These are phyloP conservation scores for Intellagama lesueurii DNA, from an alignment of 2,797 vertebrate genomes.

Conservation along the genomic window DNA sequence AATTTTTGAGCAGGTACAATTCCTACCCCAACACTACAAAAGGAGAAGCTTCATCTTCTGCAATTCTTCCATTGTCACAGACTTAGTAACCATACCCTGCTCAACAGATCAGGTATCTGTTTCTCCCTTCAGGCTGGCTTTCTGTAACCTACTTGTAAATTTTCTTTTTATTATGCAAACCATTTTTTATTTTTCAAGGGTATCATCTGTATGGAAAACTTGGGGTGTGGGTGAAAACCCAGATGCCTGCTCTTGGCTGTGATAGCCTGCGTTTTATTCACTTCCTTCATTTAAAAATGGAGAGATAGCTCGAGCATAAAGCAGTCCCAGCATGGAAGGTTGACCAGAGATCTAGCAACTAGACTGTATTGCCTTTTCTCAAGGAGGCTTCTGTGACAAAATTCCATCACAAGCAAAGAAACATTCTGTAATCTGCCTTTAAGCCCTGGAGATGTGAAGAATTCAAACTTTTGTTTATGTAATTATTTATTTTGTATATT, in stretches of 20 bases:
- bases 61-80: not conserved
- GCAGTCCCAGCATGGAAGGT: not conserved
- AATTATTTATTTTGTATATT: constrained; percentile 33
- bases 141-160: not conserved
- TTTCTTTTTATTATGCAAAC: not conserved
- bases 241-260: not conserved
- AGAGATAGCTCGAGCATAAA: not conserved
- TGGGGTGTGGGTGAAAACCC: not conserved
- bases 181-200: not conserved
- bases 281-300: not conserved
- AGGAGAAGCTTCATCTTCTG: not conserved
- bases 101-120: not conserved
- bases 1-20: not conserved
- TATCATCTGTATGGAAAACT: not conserved
- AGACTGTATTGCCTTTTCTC: not conserved
- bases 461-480: not conserved
- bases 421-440: not conserved
- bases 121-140: not conserved
- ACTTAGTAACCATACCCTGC: not conserved
- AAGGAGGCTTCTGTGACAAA: not conserved
- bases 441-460: constrained; percentile 2
- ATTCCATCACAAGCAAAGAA: not conserved
- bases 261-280: not conserved
- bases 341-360: not conserved
- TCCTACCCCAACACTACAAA: not conserved